Percentiles rank a stretch among this genome's conserved stretches.
Conservation (phyloP, 2,113 vertebrate species). For the Himantopus leucocephalus region DNA sequence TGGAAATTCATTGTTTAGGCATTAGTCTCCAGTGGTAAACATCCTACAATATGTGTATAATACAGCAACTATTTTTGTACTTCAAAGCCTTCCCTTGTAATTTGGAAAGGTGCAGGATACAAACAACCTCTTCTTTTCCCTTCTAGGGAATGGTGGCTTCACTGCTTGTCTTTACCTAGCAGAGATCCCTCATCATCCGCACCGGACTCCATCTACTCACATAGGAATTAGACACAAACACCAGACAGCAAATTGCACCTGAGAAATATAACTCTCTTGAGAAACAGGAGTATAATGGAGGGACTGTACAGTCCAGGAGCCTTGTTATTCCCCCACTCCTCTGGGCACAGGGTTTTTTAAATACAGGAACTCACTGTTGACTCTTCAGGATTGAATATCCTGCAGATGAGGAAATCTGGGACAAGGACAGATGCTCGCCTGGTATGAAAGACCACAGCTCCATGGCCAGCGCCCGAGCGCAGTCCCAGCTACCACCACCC, state of each 20-base stretch:
- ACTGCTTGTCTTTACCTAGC: not conserved
- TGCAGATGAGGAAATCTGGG: conserved; percentile 12
- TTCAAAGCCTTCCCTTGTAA: conserved; percentile 38
- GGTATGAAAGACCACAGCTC: not conserved
- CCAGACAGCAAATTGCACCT: not conserved
- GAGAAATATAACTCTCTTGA: not conserved
- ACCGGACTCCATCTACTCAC: not conserved
- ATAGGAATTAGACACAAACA: not conserved
- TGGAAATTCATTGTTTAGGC: conserved; percentile 58
- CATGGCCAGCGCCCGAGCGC: accelerated
- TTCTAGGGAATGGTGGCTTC: not conserved
- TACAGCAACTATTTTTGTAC: conserved; percentile 60
- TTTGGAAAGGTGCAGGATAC: conserved; percentile 43
- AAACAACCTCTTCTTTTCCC: conserved; percentile 13
- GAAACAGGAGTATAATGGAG: not conserved
- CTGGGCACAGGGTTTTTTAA: not conserved
- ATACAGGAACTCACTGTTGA: conserved; percentile 47
- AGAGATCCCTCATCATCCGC: not conserved
- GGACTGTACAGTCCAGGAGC: not conserved
- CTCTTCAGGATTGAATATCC: conserved; percentile 22
- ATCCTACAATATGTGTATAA: conserved; percentile 54
- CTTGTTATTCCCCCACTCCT: not conserved
- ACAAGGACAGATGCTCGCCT: not conserved
- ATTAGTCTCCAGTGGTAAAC: conserved; percentile 42
- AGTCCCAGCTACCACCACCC: not conserved